Percentiles rank a stretch among this genome's conserved stretches.
phyloP scores from a whole-genome alignment of 2,113 vertebrate genomes.

The Lontra canadensis region DNA sequence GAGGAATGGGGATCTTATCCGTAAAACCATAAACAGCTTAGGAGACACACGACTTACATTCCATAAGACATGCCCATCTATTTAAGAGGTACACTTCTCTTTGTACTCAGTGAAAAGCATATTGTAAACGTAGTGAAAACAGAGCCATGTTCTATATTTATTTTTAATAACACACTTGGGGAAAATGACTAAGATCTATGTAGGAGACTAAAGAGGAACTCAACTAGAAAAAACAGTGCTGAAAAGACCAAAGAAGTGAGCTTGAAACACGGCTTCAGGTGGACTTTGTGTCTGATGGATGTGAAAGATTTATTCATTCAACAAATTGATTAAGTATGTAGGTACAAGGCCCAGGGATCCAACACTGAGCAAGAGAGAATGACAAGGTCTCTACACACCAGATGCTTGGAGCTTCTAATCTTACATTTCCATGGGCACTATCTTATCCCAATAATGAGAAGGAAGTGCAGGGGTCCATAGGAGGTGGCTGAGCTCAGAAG shows the following conservation, averaged over 20 bases:
- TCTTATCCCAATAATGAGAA: background rate
- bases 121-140: background rate
- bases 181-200: background rate
- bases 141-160: background rate
- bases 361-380: background rate
- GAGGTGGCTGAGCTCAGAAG: background rate
- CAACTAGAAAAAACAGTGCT: background rate
- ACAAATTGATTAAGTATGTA: background rate
- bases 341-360: background rate
- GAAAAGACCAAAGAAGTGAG: slow-evolving; percentile 16
- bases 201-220: background rate
- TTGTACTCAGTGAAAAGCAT: background rate
- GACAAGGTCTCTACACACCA: background rate
- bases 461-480: background rate
- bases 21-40: background rate
- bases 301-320: background rate
- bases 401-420: background rate
- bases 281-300: background rate
- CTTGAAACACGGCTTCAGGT: background rate
- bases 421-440: background rate
- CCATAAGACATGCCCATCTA: background rate
- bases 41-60: background rate
- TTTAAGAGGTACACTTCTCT: background rate
- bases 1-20: background rate
- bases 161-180: background rate